Percentiles rank a stretch among this genome's conserved stretches.
These are phyloP conservation scores for Ammodytes dubius DNA, from an alignment of 2,113 vertebrate species.

Conservation along the genomic window DNA sequence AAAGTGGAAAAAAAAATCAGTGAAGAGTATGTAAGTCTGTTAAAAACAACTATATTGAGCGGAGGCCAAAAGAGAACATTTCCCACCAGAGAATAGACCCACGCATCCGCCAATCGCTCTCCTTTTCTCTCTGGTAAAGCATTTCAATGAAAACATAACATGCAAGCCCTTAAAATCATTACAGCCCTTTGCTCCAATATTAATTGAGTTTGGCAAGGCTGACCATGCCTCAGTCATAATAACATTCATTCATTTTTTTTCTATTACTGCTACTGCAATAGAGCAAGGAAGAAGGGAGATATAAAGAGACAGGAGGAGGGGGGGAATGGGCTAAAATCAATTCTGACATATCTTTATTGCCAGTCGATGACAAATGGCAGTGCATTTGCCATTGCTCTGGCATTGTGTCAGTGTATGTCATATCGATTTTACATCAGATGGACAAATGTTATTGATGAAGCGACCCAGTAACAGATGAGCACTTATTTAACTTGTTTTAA, in stretches of 20 bases:
- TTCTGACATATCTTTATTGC: conserved; percentile 84
- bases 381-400: conserved; percentile 73
- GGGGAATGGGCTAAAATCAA: conserved; percentile 73
- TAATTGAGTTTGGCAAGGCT: conserved; percentile 70
- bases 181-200: conserved; percentile 49
- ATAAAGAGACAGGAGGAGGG: background rate
- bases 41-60: conserved; percentile 51
- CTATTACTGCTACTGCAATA: conserved; percentile 48
- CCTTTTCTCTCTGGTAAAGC: background rate
- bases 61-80: conserved; percentile 32
- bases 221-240: conserved; percentile 64
- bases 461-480: conserved; percentile 68
- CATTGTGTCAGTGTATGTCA: conserved; percentile 75
- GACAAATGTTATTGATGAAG: conserved; percentile 81
- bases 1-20: conserved; percentile 3
- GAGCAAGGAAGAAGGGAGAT: conserved; percentile 25
- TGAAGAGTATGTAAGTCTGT: conserved; percentile 17
- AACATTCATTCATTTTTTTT: conserved; percentile 64
- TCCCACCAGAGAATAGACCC: background rate
- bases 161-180: conserved; percentile 40
- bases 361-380: conserved; percentile 79
- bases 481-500: conserved; percentile 72
- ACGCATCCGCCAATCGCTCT: conserved; percentile 25
- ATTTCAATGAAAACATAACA: conserved; percentile 47
- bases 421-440: conserved; percentile 82